These are phyloP conservation scores for Aphis craccivora DNA, from an alignment of 1,140 invertebrate genomes.

Conservation along the genomic window DNA sequence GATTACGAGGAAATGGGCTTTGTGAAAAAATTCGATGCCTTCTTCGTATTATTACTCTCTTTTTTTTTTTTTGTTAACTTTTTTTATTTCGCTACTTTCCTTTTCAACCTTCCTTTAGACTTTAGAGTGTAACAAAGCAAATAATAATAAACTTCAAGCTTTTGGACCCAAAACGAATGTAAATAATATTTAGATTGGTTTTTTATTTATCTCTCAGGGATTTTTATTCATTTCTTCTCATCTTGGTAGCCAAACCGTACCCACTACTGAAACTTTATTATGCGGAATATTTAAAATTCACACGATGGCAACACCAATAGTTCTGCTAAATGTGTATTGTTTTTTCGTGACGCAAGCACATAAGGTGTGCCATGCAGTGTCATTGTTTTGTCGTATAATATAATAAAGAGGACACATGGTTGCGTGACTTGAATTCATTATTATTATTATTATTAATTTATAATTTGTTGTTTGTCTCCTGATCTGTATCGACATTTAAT, in stretches of 20 bases:
- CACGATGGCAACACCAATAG: background rate
- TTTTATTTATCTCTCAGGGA: background rate
- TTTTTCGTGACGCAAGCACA: slow-evolving; percentile 25
- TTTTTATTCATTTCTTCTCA: background rate
- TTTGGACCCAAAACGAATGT: background rate
- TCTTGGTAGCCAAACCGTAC: background rate
- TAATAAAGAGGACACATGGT: slow-evolving; percentile 20
- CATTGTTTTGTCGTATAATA: background rate
- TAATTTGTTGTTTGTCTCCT: background rate
- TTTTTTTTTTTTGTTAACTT: background rate
- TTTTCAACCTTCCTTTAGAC: background rate
- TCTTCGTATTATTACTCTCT: slow-evolving; percentile 6
- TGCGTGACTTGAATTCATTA: slow-evolving; percentile 14
- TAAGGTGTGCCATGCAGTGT: slow-evolving; percentile 37
- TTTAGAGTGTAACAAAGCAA: slow-evolving; percentile 2
- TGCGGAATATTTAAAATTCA: slow-evolving; percentile 19
- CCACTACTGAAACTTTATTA: background rate
- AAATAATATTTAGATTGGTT: slow-evolving; percentile 28
- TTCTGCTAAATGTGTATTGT: background rate
- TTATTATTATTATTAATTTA: background rate
- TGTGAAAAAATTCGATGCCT: slow-evolving; percentile 7
- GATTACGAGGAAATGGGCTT: background rate
- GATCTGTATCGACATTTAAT: background rate
- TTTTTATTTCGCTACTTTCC: background rate
- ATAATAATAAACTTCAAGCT: slow-evolving; percentile 15